Conservation (phyloP, 2,797 vertebrate genomes). For the Eidolon dupreanum region DNA sequence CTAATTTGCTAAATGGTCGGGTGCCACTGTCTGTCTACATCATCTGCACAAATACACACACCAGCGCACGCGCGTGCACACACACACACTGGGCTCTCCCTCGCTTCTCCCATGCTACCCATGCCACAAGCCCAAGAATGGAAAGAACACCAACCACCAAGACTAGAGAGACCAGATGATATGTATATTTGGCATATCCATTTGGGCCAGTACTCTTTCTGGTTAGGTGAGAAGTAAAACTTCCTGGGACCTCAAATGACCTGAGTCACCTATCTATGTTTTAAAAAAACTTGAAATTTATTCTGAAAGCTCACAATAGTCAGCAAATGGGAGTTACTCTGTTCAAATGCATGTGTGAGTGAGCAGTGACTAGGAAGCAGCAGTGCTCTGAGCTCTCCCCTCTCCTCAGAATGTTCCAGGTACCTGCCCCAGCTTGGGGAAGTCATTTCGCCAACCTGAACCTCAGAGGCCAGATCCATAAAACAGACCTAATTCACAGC, state of each 20-base stretch:
- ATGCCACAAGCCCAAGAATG: background rate
- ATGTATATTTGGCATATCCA: background rate
- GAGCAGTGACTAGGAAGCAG: background rate
- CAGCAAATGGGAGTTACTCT: background rate
- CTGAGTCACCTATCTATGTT: background rate
- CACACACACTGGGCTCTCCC: background rate
- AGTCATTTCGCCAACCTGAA: background rate
- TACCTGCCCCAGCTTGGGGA: background rate
- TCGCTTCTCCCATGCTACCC: background rate
- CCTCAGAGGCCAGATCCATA: background rate
- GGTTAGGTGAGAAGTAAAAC: background rate
- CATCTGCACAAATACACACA: background rate
- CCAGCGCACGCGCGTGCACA: background rate
- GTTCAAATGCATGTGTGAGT: background rate
- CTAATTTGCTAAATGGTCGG: conserved; percentile 8
- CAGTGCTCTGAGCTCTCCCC: background rate
- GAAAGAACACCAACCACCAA: conserved; percentile 11
- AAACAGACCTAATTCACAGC: background rate
- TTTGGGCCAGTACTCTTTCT: background rate
- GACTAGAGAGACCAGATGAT: background rate
- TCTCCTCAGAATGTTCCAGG: background rate
- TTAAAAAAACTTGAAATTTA: background rate
- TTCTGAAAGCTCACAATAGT: background rate
- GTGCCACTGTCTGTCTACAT: background rate
- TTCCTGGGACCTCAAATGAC: background rate